Evolutionary conservation across 2,888 invertebrate species (phyloP), one percentile per base, ranked within the genome.

Genomic region (Formica aserva): DNA sequence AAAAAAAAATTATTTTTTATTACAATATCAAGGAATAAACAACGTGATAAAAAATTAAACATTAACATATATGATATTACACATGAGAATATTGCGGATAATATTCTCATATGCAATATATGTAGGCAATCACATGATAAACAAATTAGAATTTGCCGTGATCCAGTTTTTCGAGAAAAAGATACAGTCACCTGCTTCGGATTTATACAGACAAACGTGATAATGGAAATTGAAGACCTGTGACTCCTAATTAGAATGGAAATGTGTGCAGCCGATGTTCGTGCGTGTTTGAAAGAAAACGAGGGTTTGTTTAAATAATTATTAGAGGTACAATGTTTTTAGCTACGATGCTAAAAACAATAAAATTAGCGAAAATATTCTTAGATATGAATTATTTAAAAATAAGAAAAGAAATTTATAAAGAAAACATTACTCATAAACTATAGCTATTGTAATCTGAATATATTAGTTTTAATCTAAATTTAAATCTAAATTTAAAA

Each of bases 231-330:
- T 69, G 32, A 45, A 69, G 45, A 41, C n/a, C 29, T 55, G 22
- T 52, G 63, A 60, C 29, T 38, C 55, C 8, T 69, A 60, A 78
- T 69, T 60, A 69, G 15, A 60, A 78, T 78, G 45, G 45, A 78
- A 78, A 69, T 69, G 60, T 78, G 11, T 41, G 57, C 71, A 69
- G 15, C 8, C 0, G 1, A n/a, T 5, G 18, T 69, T 32, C 3
- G 32, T 60, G 13, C 13, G 15, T 11, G 26, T 66, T 69, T 18
- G 41, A 67, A 26, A 57, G 15, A 6, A 60, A 60, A 57, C 29
- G 26, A 63, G 35, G 26, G 1, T 45, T 26, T 26, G n/a, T 35
- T 48, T 32, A n/a, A 69, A 69, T 52, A 52, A 26, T 11, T 48
- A 48, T 18, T 52, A 52, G n/a, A 52, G 52, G 8, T n/a, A 52